phyloP scores from a whole-genome alignment of 2,888 invertebrate species.

The Lasiommata megera region DNA sequence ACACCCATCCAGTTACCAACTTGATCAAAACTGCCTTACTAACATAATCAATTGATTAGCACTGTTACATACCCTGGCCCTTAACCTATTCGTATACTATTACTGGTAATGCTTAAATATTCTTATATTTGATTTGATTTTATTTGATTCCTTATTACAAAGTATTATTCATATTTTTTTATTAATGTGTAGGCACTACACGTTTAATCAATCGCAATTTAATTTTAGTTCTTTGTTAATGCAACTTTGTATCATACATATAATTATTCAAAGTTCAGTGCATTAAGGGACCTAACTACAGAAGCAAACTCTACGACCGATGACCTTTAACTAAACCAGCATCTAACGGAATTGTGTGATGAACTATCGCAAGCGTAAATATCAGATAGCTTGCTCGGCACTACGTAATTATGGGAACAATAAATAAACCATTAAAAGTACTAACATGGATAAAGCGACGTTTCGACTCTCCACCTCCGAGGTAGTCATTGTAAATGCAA shows the following conservation, averaged over 20 bases:
- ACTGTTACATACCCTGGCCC: too few species aligned
- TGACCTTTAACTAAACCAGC: constrained; percentile 19
- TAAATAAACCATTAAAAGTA: constrained; percentile 37
- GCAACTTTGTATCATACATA: background rate
- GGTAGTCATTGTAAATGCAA: constrained; percentile 59
- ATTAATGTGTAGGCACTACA: background rate
- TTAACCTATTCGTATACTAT: too few species aligned
- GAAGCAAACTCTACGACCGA: constrained; percentile 8
- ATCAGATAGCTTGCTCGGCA: constrained; percentile 10
- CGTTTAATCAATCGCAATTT: background rate
- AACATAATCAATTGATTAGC: too few species aligned
- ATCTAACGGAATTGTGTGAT: constrained; percentile 2
- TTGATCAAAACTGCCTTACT: too few species aligned
- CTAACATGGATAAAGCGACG: constrained; percentile 75
- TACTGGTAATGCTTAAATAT: too few species aligned
- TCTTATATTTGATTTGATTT: too few species aligned
- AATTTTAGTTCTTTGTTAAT: background rate
- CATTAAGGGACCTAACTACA: background rate
- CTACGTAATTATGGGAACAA: constrained; percentile 21
- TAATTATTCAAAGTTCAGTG: background rate
- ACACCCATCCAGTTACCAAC: too few species aligned
- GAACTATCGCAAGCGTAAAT: constrained; percentile 20
- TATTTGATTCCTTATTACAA: background rate
- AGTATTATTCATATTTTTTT: background rate
- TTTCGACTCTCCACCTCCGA: constrained; percentile 75